Conservation (phyloP, 2,888 invertebrate genomes). For the Diarsia dahlii region DNA sequence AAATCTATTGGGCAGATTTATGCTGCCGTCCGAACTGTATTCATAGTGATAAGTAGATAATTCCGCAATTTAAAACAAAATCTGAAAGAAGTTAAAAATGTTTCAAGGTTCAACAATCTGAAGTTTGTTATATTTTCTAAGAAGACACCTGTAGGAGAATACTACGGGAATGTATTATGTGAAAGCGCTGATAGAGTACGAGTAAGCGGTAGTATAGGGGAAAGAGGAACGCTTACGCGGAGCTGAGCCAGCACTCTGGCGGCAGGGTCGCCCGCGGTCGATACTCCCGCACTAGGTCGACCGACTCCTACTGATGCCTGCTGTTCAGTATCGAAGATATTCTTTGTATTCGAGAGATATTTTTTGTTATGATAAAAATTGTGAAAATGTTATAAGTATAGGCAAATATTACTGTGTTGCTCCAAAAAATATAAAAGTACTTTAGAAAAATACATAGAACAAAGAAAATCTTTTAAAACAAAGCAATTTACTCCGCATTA, state of each 20-base stretch:
- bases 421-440: background rate
- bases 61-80: background rate
- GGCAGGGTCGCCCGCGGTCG: constrained; percentile 73
- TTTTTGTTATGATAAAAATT: background rate
- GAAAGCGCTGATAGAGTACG: constrained; percentile 68
- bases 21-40: background rate
- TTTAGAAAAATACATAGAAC: no score
- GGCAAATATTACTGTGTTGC: background rate
- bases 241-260: constrained; percentile 70
- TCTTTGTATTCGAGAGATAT: background rate
- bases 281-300: constrained; percentile 73
- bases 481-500: no score
- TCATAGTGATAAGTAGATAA: background rate
- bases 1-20: background rate
- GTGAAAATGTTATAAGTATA: background rate
- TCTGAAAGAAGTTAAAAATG: background rate
- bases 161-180: constrained; percentile 45
- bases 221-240: constrained; percentile 60
- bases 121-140: constrained; percentile 12
- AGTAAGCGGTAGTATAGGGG: constrained; percentile 51
- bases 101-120: background rate
- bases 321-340: constrained; percentile 21
- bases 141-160: constrained; percentile 64
- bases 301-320: constrained; percentile 38
- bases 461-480: no score